These are phyloP conservation scores for Ochropleura plecta DNA, from an alignment of 2,888 invertebrate genomes.

Conservation along the genomic window DNA sequence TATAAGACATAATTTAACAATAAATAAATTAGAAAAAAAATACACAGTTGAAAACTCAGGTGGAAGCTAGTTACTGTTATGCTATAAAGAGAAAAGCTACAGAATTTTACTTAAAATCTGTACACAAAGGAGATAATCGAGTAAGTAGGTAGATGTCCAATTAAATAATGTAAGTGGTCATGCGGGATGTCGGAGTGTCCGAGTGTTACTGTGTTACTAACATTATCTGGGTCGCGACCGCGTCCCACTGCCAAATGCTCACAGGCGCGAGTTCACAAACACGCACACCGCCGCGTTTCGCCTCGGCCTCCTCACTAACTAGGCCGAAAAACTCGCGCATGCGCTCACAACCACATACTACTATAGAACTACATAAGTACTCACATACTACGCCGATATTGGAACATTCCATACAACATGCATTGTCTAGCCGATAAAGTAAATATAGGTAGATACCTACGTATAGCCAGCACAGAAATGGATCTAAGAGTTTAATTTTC, in stretches of 20 bases:
- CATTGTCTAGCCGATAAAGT: neutral
- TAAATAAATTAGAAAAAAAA: too few relatives aligned
- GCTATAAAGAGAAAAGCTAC: too few relatives aligned
- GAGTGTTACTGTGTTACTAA: slow-evolving; percentile 34
- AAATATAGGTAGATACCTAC: neutral
- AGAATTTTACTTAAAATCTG: too few relatives aligned
- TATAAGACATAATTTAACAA: too few relatives aligned
- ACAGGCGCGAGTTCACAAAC: slow-evolving; percentile 49
- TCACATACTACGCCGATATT: slow-evolving; percentile 24
- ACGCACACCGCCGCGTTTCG: slow-evolving; percentile 61
- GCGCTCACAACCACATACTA: slow-evolving; percentile 65
- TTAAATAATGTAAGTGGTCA: too few relatives aligned
- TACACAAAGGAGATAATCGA: too few relatives aligned
- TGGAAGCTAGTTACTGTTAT: too few relatives aligned
- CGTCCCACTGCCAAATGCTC: slow-evolving; percentile 81
- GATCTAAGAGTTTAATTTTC: neutral
- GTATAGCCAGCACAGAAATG: too few relatives aligned
- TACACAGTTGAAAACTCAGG: too few relatives aligned
- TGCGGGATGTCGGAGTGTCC: too few relatives aligned
- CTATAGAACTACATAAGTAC: slow-evolving; percentile 21
- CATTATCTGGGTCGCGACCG: slow-evolving; percentile 80
- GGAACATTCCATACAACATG: slow-evolving; percentile 22
- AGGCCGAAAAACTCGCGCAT: slow-evolving; percentile 85
- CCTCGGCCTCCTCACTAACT: slow-evolving; percentile 76
- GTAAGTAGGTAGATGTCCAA: too few relatives aligned